phyloP scores from a whole-genome alignment of 2,888 invertebrate genomes.

The Cataglyphis rosenhaueri region DNA sequence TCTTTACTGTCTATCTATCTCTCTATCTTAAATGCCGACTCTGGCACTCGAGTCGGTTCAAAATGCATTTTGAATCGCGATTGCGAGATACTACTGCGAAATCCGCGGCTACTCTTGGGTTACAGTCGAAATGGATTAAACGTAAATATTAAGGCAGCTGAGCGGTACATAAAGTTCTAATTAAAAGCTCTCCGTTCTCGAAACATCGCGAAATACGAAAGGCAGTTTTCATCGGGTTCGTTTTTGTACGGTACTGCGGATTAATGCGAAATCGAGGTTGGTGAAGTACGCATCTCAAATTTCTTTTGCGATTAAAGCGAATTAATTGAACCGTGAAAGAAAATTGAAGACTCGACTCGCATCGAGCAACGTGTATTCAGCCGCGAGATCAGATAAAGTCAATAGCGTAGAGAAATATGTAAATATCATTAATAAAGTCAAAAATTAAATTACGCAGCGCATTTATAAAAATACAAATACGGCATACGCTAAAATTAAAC shows the following conservation, averaged over 20 bases:
- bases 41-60: neutral
- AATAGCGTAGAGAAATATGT: neutral
- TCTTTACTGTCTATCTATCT: neutral
- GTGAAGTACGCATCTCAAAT: constrained; percentile 25
- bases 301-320: constrained; percentile 16
- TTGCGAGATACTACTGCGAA: constrained; percentile 43
- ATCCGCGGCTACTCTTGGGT: constrained; percentile 33
- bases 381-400: neutral
- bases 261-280: constrained; percentile 32
- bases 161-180: constrained; percentile 55
- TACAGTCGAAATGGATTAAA: constrained; percentile 52
- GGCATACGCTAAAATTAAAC: constrained; percentile 9
- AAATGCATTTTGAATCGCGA: constrained; percentile 38
- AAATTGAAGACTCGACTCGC: neutral
- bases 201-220: constrained; percentile 29
- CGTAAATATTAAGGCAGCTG: constrained; percentile 53
- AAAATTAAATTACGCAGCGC: constrained; percentile 15
- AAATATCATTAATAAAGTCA: neutral
- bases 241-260: constrained; percentile 43
- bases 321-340: constrained; percentile 1
- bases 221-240: constrained; percentile 40
- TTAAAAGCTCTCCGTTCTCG: constrained; percentile 46
- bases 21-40: constrained; percentile 5
- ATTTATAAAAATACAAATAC: constrained; percentile 17
- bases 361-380: neutral